Base-by-base conservation (phyloP, 2,888 invertebrate genomes). In the Bellardia pandia region DNA sequence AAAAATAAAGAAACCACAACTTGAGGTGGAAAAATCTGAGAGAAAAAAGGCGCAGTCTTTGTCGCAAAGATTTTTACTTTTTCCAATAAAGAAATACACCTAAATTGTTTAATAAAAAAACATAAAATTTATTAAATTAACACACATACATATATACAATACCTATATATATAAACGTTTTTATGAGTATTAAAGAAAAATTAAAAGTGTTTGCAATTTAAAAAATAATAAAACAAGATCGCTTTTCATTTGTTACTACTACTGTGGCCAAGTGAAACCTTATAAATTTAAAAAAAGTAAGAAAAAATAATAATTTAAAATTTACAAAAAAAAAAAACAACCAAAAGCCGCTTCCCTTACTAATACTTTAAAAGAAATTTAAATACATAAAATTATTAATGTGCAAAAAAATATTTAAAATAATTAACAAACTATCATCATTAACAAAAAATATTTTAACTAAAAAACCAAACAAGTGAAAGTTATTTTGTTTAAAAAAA, bases 11-110 rank as follows among this genome's bases (percentile, higher is more conserved):
- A 51, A 60, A 60, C 7, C 42, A 60, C 16, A 16, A 82, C 64
- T 62, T n/a, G 1, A 14, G 42, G 16, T 80, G 68, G n/a, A 71
- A 78, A 79, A 42, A 58, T 42, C 45, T 33, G 72, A 51, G 37
- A 45, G 48, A 83, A 85, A 80, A 86, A 87, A 87, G 86, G 87
- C 87, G 87, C 87, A 85, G 87, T 87, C 87, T 81, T 74, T 80
- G 80, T 72, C 14, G 86, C 75, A 66, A 45, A 79, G 80, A 79
- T 71, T 74, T 86, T 58, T 60, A 16, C 23, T 23, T 68, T 30
- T 30, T 8, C 23, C 51, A 42, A 75, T 3, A 23, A 51, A 37
- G n/a, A 13, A 9, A 37, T 40, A 76, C n/a, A n/a, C n/a, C n/a
- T 40, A 64, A 37, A 56, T 23, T 56, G 56, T 42, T 68, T 40